Base-by-base conservation (phyloP, 2,888 invertebrate genomes). In the Habroteleia sp. region DNA sequence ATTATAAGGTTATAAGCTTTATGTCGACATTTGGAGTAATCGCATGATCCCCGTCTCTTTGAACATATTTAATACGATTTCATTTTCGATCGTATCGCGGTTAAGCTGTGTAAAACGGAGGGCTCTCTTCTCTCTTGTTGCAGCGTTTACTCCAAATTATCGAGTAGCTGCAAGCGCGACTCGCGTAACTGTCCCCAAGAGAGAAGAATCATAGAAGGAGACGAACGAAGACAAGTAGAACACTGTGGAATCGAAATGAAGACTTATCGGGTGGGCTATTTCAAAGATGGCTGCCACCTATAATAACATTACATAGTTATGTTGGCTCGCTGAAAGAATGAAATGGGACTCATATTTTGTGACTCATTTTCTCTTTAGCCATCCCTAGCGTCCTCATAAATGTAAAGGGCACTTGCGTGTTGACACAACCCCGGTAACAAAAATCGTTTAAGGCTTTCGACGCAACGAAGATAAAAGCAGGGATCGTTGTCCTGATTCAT, bases 381-480 rank as follows among this genome's bases (percentile, higher is more conserved):
- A 81, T 81, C 81, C 77, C 76, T 74, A 79, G 79, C 79, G 68
- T 74, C 80, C 79, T 85, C 85, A 83, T 85, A 84, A 85, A 85
- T 77, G 84, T 78, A 81, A 84, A 85, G 81, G 84, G 83, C 83
- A 82, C 84, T 83, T 83, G 81, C 80, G 82, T 83, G 83, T 84
- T 81, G 81, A 52, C 60, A 37, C 62, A 60, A 44, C 54, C 74
- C 65, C 77, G 27, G 33, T 58, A 60, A 46, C 56, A 62, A 58
- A 74, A 74, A 74, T 54, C 50, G 48, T 65, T 35, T 71, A 50
- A 50, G 41, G 62, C 25, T 42, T 52, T 63, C 35, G 8, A 31
- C 23, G 16, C 29, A 50, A 14, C 20, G 44, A 44, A 27, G 69
- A 58, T 69, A 69, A 69, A 69, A 20, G 14, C 35, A 20, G 29